Evolutionary conservation across 1,140 invertebrate species (phyloP), one percentile per base, ranked within the genome.

Genomic region (Bombus pyrosoma): DNA sequence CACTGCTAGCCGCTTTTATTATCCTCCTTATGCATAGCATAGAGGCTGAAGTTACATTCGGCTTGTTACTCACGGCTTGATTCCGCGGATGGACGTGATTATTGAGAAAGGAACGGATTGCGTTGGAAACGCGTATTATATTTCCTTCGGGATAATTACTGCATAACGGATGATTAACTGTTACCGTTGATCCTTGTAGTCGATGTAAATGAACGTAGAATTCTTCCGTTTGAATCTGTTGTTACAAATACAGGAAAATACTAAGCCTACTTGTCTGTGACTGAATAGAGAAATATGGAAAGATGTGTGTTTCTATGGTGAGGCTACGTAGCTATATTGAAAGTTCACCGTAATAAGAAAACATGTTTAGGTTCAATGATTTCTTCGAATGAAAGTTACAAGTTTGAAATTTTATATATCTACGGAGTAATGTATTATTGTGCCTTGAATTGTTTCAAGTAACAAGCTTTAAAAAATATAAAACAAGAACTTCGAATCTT

Each of bases 1-100:
- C 59, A 78, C 69, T 74, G 69, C 72, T 86, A 73, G 57, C 75
- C 41, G 59, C 72, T 75, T 78, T 71, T 84, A 79, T 84, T 87
- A 87, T 77, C 76, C n/a, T 12, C 47, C 59, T 64, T 57, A n/a
- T 57, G 72, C 18, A 53, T 69, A n/a, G 18, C 37, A 28, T 18
- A 64, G 32, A 43, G 28, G 34, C 43, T 43, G 47, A 69, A 77
- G 62, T 39, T 66, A 37, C 47, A 59, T 59, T 83, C 25, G 28
- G 37, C 32, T n/a, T n/a, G 80, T 41, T 62, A 62, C 28, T 66
- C 72, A 39, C 41, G 47, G 5, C 15, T 47, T 47, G 25, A 37
- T 41, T 75, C 28, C 81, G 28, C 22, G 41, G 59, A 39, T 73
- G 69, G 28, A 81, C 39, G 69, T 53, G 69, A 74, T 81, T 62